Evolutionary conservation across 2,888 invertebrate species (phyloP), one percentile per base, ranked within the genome.

Genomic region (Andrena trimmerana): DNA sequence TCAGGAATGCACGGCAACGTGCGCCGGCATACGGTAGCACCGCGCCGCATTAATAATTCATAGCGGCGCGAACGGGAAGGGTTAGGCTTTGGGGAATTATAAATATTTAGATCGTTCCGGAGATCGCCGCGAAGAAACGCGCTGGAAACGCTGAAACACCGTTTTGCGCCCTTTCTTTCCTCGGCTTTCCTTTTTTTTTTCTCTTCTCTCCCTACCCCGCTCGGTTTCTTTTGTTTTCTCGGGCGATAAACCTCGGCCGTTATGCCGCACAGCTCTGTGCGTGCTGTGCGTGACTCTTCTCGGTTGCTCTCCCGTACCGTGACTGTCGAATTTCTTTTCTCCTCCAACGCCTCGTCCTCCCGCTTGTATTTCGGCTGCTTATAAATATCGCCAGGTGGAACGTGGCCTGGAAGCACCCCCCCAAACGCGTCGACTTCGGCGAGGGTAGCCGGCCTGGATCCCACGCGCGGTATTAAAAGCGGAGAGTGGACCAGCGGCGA

Each of bases 101-200:
- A 90, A 90, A 91, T 91, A 91, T 91, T 90, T 91, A 91, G 88
- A 91, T 88, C 84, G 86, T 83, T 84, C 82, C 81, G 81, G 76
- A 88, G 90, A 90, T 88, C 85, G 81, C 76, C 54, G 54, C 65
- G 76, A 54, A 77, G 79, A 78, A 82, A 86, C 68, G 52, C 24
- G 57, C 57, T 74, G 69, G 48, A 78, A 66, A 69, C 68, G 67
- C n/a, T 71, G 72, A 69, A 75, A 71, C 59, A 31, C 74, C 65
- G 71, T 36, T 69, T 66, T 29, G 62, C 59, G 59, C 57, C 63
- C 52, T 57, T 65, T 70, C 52, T 52, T 54, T 29, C 20, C 24
- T 24, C 29, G 50, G 50, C 50, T 68, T 60, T 10, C 50, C 33
- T 27, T 27, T 63, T 31, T 52, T 6, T n/a, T 20, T 20, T 20